Percentiles rank a stretch among this genome's conserved stretches.
phyloP scores from a whole-genome alignment of 2,113 vertebrate genomes.

The Salvelinus alpinus region DNA sequence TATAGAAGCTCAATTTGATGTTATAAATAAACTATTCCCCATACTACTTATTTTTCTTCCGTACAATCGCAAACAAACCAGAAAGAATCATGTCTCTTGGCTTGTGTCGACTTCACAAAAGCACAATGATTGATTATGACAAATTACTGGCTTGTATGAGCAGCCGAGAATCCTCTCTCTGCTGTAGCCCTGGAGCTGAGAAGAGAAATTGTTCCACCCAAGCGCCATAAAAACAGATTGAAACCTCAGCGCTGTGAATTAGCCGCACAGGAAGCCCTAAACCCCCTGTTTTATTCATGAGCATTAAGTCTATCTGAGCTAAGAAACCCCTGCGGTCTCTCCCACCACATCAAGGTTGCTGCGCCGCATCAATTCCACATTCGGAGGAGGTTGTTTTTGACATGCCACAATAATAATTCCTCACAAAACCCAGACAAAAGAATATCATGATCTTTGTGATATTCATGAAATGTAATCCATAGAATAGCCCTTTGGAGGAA shows the following conservation, averaged over 20 bases:
- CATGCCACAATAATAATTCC: constrained; percentile 23
- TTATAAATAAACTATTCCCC: constrained; percentile 48
- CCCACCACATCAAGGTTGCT: constrained; percentile 75
- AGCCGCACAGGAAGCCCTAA: constrained; percentile 79
- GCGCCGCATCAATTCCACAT: constrained; percentile 51
- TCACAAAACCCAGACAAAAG: too few relatives aligned
- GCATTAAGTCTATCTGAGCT: constrained; percentile 74
- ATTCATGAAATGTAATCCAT: too few relatives aligned
- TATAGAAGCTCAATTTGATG: constrained; percentile 12
- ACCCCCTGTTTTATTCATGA: constrained; percentile 83
- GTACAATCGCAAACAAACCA: constrained; percentile 60
- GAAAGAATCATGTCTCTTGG: constrained; percentile 54
- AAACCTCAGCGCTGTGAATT: constrained; percentile 73
- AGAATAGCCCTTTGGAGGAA: too few relatives aligned
- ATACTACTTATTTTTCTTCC: constrained; percentile 59
- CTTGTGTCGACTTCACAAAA: constrained; percentile 58
- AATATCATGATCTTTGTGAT: too few relatives aligned
- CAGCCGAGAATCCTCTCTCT: constrained; percentile 62
- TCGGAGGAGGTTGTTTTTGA: constrained; percentile 58
- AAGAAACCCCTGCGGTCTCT: constrained; percentile 79
- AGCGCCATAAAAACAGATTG: constrained; percentile 79
- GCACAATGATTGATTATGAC: constrained; percentile 69
- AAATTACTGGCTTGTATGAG: constrained; percentile 69
- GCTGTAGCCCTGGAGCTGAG: constrained; percentile 65
- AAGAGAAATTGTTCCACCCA: constrained; percentile 73